Evolutionary conservation across 1,140 invertebrate genomes (phyloP), one percentile per base, ranked within the genome.

Genomic region (Proales similis): DNA sequence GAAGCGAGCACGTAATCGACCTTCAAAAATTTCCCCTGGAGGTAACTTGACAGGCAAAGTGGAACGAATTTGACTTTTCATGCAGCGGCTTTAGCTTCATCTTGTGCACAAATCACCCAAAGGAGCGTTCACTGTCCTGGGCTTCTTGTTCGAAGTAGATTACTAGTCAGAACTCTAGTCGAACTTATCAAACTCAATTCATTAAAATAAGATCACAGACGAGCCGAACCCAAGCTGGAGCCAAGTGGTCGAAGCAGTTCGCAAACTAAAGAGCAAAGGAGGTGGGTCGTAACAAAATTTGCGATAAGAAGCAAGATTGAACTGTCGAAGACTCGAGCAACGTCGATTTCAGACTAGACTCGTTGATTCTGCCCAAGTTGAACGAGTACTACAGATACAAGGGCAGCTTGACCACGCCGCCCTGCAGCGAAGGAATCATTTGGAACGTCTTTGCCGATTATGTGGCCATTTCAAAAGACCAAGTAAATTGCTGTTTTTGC

Each of bases 341-440:
- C 26, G 11, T 26, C 1, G 27, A 36, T n/a, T 57, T 57, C 22
- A 39, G 38, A 12, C 17, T 42, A 5, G 22, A 3, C 3, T 39
- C 51, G 20, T 24, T 57, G 3, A n/a, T n/a, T n/a, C 22, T 57
- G 7, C 51, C 51, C 11, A 42, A 57, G 7, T 17, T 26, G 2
- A 42, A 51, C n/a, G 38, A 63, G 14, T 73, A 74, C 61, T 86
- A 84, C 68, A 68, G 83, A 2, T 93, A 92, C 73, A 79, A 81
- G 39, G 89, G 89, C 0, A 91, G 88, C 1, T 72, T 92, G 30
- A 92, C 89, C 0, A 91, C 88, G 3, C 89, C 89, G 2, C 87
- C 88, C 0, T 92, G 89, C 67, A 81, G 81, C 6, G 88, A 92
- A 79, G 81, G 85, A 3, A 88, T 91, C 2, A 85, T 82, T 1